Percentiles rank a stretch among this genome's conserved stretches.
These are phyloP conservation scores for Yponomeuta malinellus DNA, from an alignment of 2,888 invertebrate genomes.

Conservation along the genomic window DNA sequence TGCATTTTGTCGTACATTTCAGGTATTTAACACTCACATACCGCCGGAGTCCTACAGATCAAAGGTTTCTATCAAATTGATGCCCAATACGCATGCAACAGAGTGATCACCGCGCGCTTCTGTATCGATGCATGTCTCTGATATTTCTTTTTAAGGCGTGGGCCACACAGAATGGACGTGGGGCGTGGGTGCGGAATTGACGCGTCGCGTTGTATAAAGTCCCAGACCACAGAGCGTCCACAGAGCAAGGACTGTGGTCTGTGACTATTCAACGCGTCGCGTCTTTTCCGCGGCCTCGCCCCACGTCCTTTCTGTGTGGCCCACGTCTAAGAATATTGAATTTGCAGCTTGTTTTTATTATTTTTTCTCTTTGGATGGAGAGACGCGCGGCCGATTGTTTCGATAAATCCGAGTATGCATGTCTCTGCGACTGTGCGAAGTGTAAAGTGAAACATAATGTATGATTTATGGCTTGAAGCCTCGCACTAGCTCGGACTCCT, in stretches of 20 bases:
- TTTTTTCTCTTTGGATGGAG: background rate
- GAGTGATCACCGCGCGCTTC: constrained; percentile 1
- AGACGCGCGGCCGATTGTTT: background rate
- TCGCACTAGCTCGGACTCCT: background rate
- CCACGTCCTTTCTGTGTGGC: no score
- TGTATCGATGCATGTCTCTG: constrained; percentile 4
- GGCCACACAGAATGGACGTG: no score
- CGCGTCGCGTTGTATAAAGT: no score
- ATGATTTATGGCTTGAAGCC: constrained; percentile 2
- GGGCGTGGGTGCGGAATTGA: no score
- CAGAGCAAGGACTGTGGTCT: no score
- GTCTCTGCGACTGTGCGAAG: background rate
- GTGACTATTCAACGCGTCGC: no score
- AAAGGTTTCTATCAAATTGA: constrained; percentile 85
- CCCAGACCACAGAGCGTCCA: no score
- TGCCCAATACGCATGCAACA: constrained; percentile 66
- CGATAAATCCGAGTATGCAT: constrained; percentile 7
- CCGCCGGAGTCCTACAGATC: constrained; percentile 94
- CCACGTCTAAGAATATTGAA: background rate
- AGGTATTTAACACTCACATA: constrained; percentile 97
- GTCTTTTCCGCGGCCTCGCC: no score
- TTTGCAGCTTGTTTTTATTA: background rate
- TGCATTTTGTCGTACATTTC: constrained; percentile 78
- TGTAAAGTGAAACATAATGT: constrained; percentile 6
- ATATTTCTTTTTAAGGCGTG: background rate